Percentiles rank a stretch among this genome's conserved stretches.
phyloP scores from a whole-genome alignment of 2,888 invertebrate species.

The Temnothorax ravouxi region DNA sequence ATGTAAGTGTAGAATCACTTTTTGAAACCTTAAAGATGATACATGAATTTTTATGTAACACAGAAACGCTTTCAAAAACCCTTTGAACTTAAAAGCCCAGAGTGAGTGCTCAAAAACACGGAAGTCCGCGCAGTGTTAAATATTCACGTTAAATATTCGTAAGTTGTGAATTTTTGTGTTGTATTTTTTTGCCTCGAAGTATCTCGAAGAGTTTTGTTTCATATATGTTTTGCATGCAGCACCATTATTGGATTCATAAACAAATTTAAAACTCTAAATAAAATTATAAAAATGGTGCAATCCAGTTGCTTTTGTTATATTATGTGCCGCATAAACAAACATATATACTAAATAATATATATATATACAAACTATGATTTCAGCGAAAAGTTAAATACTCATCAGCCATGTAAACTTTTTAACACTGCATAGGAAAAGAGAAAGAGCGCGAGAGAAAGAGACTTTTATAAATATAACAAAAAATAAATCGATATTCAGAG shows the following conservation, averaged over 20 bases:
- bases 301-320: background rate
- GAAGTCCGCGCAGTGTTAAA: background rate
- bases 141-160: slow-evolving; percentile 15
- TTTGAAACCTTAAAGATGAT: too few species aligned
- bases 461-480: background rate
- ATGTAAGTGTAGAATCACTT: too few species aligned
- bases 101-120: too few species aligned
- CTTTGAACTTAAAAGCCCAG: too few species aligned
- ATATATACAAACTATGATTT: slow-evolving; percentile 2
- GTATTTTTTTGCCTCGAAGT: slow-evolving; percentile 10
- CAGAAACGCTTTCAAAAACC: too few species aligned
- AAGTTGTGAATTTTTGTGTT: background rate
- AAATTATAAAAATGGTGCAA: slow-evolving; percentile 18
- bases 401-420: background rate
- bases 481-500: slow-evolving; percentile 8
- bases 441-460: background rate
- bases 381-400: background rate
- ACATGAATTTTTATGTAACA: too few species aligned
- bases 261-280: slow-evolving; percentile 20
- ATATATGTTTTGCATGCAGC: background rate
- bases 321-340: background rate
- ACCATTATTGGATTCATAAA: slow-evolving; percentile 21
- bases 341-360: background rate
- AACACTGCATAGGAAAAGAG: background rate
- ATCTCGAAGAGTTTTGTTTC: slow-evolving; percentile 4